phyloP scores from a whole-genome alignment of 2,888 invertebrate species.

The Eumacrocentrus americanus region DNA sequence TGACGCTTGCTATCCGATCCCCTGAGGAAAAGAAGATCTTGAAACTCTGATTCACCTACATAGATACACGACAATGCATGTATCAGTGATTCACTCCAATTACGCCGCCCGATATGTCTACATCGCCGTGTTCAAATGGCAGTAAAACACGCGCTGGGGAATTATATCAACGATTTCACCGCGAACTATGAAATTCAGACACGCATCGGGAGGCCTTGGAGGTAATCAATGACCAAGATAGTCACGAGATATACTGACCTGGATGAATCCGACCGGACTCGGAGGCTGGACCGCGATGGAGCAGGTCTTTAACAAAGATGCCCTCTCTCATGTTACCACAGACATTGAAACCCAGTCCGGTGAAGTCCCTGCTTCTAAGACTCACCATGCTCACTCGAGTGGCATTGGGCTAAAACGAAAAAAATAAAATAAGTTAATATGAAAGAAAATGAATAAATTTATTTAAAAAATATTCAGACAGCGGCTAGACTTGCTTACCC shows the following conservation, averaged over 20 bases:
- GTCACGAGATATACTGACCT: constrained; percentile 64
- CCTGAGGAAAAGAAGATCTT: constrained; percentile 67
- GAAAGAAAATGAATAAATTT: not conserved
- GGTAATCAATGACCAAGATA: constrained; percentile 13
- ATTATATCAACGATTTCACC: constrained; percentile 18
- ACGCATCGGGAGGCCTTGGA: constrained; percentile 5
- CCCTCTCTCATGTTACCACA: constrained; percentile 91
- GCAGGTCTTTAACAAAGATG: constrained; percentile 84
- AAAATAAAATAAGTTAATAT: constrained; percentile 25
- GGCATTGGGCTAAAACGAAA: constrained; percentile 62
- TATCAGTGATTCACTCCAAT: constrained; percentile 34
- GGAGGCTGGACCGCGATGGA: constrained; percentile 85
- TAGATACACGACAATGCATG: not conserved
- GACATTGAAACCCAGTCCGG: constrained; percentile 85
- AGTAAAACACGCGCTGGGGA: constrained; percentile 13
- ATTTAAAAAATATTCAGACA: too few species aligned
- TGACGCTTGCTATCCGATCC: constrained; percentile 85
- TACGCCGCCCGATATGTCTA: constrained; percentile 34
- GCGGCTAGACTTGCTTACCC: constrained; percentile 62
- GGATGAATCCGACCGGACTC: constrained; percentile 82
- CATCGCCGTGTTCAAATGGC: constrained; percentile 20
- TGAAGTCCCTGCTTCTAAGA: constrained; percentile 84
- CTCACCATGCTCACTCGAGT: constrained; percentile 71
- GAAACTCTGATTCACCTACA: constrained; percentile 3
- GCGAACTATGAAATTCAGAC: not conserved